Evolutionary conservation across 1,140 invertebrate genomes (phyloP), one percentile per base, ranked within the genome.

Genomic region (Phortica variegata): DNA sequence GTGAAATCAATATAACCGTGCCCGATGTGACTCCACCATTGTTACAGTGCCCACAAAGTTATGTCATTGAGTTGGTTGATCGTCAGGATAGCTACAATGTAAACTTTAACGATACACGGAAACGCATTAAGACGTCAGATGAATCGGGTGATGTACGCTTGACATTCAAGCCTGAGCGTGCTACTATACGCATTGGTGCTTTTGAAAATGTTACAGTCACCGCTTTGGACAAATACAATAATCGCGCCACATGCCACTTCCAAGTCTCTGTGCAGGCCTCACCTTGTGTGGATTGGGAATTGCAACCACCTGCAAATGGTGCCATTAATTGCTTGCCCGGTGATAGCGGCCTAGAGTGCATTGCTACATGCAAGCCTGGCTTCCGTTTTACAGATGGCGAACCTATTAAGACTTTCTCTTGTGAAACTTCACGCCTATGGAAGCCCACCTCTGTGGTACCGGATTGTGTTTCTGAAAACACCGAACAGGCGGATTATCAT

Each of bases 131-230:
- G 69, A 86, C 90, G 1, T 88, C 89, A 1, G 95, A 96, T 77
- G 87, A 89, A 16, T 95, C 92, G 17, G 91, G 91, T 8, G 88
- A 93, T 56, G 92, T 97, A 1, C 86, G 82, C 39, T 75, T 95
- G 5, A 85, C 82, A 15, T 94, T 95, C 56, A 81, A 87, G 5
- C 95, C 95, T 0, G 88, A 95, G 63, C 83, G 84, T 56, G 91
- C 93, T 1, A 83, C 88, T 0, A 95, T 97, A 60, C 84, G 86
- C 4, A 90, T 96, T 53, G 88, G 92, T n/a, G 85, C 85, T 18
- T 95, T 93, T 76, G 89, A 95, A 81, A 97, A 96, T 76, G 93
- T 97, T 0, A 95, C 93, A 0, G 94, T 97, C 0, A 83, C 89
- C 29, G 94, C 93, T 0, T 84, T 85, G 0, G 95, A 97, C 73